Percentiles rank a stretch among this genome's conserved stretches.
These are phyloP conservation scores for Elephas maximus DNA, from an alignment of 2,113 vertebrate species.

Conservation along the genomic window DNA sequence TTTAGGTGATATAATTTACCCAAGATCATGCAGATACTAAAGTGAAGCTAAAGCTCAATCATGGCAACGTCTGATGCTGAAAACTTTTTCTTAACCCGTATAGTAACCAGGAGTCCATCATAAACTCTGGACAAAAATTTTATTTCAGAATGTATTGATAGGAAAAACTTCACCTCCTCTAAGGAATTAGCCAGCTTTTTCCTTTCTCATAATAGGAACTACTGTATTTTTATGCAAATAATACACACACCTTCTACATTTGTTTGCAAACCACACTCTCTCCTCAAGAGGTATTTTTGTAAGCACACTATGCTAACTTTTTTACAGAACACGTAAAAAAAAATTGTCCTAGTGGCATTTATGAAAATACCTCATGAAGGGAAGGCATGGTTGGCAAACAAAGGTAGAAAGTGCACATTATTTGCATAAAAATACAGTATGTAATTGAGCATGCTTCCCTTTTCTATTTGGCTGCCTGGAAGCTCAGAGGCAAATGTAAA, in stretches of 20 bases:
- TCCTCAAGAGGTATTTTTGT: too few relatives aligned
- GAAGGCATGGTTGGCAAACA: too few relatives aligned
- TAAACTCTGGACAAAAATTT: background rate
- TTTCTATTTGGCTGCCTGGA: conserved; percentile 15
- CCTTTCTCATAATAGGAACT: background rate
- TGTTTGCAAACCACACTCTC: too few relatives aligned
- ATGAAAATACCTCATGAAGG: too few relatives aligned
- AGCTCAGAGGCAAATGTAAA: conserved; percentile 39
- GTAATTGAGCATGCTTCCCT: background rate
- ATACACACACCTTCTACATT: too few relatives aligned
- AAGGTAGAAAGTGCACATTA: too few relatives aligned
- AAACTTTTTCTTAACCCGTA: background rate
- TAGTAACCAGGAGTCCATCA: background rate
- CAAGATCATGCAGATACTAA: background rate
- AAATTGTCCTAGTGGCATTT: too few relatives aligned
- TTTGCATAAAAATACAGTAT: too few relatives aligned
- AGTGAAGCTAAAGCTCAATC: background rate
- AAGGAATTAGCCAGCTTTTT: conserved; percentile 31
- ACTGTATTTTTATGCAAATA: too few relatives aligned
- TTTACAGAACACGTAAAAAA: too few relatives aligned
- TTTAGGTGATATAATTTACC: background rate
- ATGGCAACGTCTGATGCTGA: background rate
- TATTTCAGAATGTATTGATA: conserved; percentile 14
- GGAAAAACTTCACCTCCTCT: background rate
- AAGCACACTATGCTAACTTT: too few relatives aligned